These are phyloP conservation scores for Sarcophaga subvicina DNA, from an alignment of 2,888 invertebrate genomes.

Conservation along the genomic window DNA sequence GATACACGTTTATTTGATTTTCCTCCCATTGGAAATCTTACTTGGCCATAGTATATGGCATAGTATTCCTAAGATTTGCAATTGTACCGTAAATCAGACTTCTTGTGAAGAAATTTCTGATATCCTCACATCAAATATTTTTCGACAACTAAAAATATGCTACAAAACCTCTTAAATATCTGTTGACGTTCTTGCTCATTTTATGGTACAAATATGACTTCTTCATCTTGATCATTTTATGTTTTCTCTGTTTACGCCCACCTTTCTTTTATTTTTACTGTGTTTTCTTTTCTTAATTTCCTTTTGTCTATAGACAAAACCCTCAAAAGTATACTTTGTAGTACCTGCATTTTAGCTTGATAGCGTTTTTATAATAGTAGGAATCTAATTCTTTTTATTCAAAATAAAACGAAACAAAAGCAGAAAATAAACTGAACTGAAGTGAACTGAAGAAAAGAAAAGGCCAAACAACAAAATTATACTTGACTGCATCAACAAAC, in stretches of 20 bases:
- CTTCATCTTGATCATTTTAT: neutral
- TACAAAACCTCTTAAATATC: neutral
- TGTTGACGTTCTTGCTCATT: neutral
- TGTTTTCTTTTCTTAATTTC: neutral
- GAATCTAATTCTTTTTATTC: slow-evolving; percentile 45
- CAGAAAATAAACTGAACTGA: neutral
- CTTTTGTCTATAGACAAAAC: slow-evolving; percentile 45
- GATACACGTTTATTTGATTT: no score
- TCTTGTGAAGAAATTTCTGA: no score
- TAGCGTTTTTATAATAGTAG: slow-evolving; percentile 57
- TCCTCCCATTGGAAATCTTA: no score
- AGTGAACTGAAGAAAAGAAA: neutral
- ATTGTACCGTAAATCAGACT: no score
- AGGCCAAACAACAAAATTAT: slow-evolving; percentile 31
- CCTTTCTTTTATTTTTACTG: neutral
- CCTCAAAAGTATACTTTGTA: slow-evolving; percentile 59
- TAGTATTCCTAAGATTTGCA: no score
- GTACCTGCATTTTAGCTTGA: slow-evolving; percentile 59
- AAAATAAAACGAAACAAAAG: slow-evolving; percentile 13
- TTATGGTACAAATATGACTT: neutral
- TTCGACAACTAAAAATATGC: no score
- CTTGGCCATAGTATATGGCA: no score
- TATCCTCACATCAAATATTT: no score
- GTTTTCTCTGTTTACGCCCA: neutral
- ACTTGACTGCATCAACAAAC: slow-evolving; percentile 50